Percentiles rank a stretch among this genome's conserved stretches.
Evolutionary conservation across 2,113 vertebrate species (phyloP).

Genomic region (Glaucidium brasilianum): DNA sequence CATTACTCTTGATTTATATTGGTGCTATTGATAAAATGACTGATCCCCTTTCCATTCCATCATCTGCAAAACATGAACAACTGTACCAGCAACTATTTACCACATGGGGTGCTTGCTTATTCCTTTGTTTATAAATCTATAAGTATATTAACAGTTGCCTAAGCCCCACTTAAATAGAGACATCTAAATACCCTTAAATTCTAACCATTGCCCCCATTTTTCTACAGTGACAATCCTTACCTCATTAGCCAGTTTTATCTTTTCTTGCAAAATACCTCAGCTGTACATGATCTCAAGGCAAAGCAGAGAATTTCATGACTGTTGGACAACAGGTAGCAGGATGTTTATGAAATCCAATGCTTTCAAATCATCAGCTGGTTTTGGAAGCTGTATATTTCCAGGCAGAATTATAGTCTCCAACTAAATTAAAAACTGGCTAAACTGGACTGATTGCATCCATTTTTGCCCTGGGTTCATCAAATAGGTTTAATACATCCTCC

Average conservation of each 20-base stretch:
- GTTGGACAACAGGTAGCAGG: constrained; percentile 7
- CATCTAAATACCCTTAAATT: constrained; percentile 9
- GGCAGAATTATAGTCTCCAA: not conserved
- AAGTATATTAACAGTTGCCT: not conserved
- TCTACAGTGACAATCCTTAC: not conserved
- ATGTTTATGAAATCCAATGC: constrained; percentile 7
- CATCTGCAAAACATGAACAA: not conserved
- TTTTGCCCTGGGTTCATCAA: not conserved
- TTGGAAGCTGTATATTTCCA: not conserved
- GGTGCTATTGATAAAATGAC: not conserved
- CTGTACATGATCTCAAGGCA: not conserved
- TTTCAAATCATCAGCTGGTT: not conserved
- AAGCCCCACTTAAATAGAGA: not conserved
- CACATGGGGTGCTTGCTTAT: not conserved
- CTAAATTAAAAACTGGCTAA: not conserved
- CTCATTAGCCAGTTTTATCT: not conserved
- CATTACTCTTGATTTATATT: not conserved
- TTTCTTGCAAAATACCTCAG: not conserved
- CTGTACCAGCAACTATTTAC: not conserved
- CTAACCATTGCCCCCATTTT: not conserved
- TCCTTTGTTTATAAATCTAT: not conserved
- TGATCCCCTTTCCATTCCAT: not conserved
- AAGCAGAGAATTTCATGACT: not conserved
- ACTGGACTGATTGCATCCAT: not conserved
- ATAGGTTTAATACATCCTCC: not conserved